Evolutionary conservation across 92 coral and sea anemone species (phyloP).

Genomic region (Actinernus sp.): DNA sequence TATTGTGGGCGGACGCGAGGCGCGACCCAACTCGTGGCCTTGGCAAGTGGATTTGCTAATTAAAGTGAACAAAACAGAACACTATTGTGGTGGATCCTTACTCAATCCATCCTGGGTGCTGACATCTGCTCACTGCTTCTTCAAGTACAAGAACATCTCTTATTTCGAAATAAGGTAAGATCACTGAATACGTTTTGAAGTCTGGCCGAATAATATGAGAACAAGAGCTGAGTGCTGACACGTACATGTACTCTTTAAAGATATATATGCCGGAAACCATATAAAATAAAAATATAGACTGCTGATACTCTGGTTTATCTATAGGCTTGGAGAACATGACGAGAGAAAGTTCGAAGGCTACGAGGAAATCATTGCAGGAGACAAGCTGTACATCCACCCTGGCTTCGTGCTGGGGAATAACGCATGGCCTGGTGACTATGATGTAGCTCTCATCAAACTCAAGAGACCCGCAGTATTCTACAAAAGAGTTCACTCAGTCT

Average conservation of each 20-base stretch:
- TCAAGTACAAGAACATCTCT: slow-evolving; percentile 36
- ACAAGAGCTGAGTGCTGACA: too few species aligned
- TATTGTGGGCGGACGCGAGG: slow-evolving; percentile 89
- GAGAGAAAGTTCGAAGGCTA: slow-evolving; percentile 73
- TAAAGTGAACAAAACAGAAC: slow-evolving; percentile 54
- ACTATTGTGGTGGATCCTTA: slow-evolving; percentile 85
- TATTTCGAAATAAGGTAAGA: slow-evolving; percentile 55
- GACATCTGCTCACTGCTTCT: slow-evolving; percentile 87
- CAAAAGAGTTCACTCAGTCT: slow-evolving; percentile 76
- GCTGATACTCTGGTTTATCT: too few species aligned
- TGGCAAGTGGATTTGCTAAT: slow-evolving; percentile 88
- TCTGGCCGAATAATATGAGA: too few species aligned
- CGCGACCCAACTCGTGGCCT: slow-evolving; percentile 94
- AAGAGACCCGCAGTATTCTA: slow-evolving; percentile 88
- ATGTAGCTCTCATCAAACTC: slow-evolving; percentile 86
- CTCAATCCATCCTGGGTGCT: slow-evolving; percentile 85
- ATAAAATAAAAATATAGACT: too few species aligned
- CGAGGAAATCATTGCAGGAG: slow-evolving; percentile 75
- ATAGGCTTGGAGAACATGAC: slow-evolving; percentile 89
- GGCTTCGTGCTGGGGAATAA: slow-evolving; percentile 46
- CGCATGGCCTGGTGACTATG: slow-evolving; percentile 78
- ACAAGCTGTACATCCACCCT: slow-evolving; percentile 75
- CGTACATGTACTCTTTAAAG: too few species aligned
- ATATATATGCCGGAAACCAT: too few species aligned
- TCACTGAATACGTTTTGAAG: too few species aligned